Conservation (phyloP, 2,888 invertebrate genomes). For the Scaptomyza tumidula region DNA sequence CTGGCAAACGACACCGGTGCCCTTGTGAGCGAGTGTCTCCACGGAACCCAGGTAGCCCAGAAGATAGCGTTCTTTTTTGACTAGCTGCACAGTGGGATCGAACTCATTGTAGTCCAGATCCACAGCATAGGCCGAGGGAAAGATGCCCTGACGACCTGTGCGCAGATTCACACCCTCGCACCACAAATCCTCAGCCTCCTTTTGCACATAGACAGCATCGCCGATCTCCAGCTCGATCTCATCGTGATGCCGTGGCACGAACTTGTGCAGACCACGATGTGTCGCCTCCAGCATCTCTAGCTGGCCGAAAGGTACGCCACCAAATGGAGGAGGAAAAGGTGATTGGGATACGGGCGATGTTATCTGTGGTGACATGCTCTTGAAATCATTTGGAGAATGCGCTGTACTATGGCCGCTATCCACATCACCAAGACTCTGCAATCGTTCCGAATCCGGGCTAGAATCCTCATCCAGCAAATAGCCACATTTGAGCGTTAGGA, state of each 20-base stretch:
- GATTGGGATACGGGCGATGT: conserved; percentile 88
- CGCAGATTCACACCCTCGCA: conserved; percentile 98
- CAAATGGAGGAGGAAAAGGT: conserved; percentile 88
- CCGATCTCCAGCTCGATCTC: conserved; percentile 99
- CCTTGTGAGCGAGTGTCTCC: conserved; percentile 97
- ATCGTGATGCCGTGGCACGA: conserved; percentile 96
- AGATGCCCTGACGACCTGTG: conserved; percentile 96
- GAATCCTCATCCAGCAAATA: conserved; percentile 92
- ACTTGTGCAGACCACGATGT: conserved; percentile 97
- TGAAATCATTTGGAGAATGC: conserved; percentile 95
- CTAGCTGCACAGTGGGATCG: conserved; percentile 93
- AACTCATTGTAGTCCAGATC: conserved; percentile 99
- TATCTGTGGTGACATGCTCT: conserved; percentile 90
- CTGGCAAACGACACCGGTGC: conserved; percentile 97
- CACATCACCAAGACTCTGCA: conserved; percentile 90
- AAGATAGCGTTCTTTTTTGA: conserved; percentile 93
- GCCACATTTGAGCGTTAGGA: conserved; percentile 90
- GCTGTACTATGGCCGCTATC: conserved; percentile 97
- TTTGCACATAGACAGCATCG: conserved; percentile 97
- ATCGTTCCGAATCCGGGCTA: conserved; percentile 93
- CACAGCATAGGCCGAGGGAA: conserved; percentile 98
- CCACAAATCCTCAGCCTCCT: conserved; percentile 98
- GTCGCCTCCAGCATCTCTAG: conserved; percentile 96
- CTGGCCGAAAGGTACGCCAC: conserved; percentile 92
- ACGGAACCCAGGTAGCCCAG: conserved; percentile 98